These are phyloP conservation scores for Celastrina argiolus DNA, from an alignment of 2,888 invertebrate species.

Conservation along the genomic window DNA sequence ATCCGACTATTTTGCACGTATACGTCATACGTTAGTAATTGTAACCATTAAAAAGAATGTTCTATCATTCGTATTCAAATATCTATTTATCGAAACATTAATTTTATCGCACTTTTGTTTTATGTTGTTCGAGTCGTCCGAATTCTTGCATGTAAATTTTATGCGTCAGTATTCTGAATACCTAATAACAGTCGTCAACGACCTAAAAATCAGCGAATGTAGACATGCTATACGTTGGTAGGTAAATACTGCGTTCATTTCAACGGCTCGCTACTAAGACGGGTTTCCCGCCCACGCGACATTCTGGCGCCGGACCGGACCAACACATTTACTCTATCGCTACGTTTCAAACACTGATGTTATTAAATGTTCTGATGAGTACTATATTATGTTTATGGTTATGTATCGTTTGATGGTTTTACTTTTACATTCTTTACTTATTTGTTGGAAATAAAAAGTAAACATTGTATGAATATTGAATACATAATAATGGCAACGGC, in stretches of 20 bases:
- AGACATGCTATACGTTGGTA: slow-evolving; percentile 29
- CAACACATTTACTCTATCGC: slow-evolving; percentile 55
- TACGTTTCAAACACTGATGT: slow-evolving; percentile 45
- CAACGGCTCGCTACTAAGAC: slow-evolving; percentile 58
- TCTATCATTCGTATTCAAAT: neutral
- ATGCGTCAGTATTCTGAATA: slow-evolving; percentile 19
- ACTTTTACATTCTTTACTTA: neutral
- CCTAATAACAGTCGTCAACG: slow-evolving; percentile 24
- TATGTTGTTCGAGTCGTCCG: slow-evolving; percentile 2
- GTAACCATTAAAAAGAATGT: neutral
- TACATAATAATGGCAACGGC: slow-evolving; percentile 46
- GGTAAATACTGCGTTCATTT: slow-evolving; percentile 42
- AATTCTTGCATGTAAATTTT: slow-evolving; percentile 17
- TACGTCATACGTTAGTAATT: neutral
- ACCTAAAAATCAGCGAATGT: slow-evolving; percentile 22
- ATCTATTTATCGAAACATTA: slow-evolving; percentile 7
- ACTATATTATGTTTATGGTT: slow-evolving; percentile 25
- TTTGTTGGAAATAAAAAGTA: slow-evolving; percentile 1
- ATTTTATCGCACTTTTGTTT: slow-evolving; percentile 8
- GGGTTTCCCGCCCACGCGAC: slow-evolving; percentile 76
- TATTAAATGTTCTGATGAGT: slow-evolving; percentile 28
- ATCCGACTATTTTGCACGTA: neutral
- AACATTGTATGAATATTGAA: slow-evolving; percentile 24
- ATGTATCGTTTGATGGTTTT: neutral
- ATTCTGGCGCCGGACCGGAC: slow-evolving; percentile 65